Base-by-base conservation (phyloP, 2,888 invertebrate genomes). In the Helicoverpa assulta region DNA sequence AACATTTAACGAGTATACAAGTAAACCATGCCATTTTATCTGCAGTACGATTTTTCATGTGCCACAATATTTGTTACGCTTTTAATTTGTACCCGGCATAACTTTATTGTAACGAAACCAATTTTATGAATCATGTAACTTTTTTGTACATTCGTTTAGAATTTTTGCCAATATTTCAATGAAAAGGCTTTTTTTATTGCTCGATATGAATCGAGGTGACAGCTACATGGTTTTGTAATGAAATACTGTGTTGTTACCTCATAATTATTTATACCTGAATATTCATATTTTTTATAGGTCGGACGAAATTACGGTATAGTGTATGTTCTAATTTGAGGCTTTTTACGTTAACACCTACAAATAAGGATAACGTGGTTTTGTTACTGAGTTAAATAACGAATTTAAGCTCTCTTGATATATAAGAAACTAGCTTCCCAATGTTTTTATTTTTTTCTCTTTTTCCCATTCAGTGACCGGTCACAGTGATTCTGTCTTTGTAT, bases 181-280 rank as follows among this genome's bases (percentile, higher is more conserved):
- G 54, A 55, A 74, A 71, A 55, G 50, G 21, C 21, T 59, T 67
- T 54, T 40, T 47, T 59, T 54, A 26, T 37, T 40, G n/a, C 14
- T 26, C 10, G 6, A 37, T 37, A 43, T 57, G 26, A 57, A 18
- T 19, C 26, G 14, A 56, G 26, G 8, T 66, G 67, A 73, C 55
- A 64, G 50, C 4, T 29, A 71, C 55, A 73, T 18, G 37, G 52
- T 56, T 72, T 55, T 4, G 50, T 59, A 59, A 74, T 74, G 54
- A 57, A 75, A 74, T 52, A 43, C 0, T 16, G 14, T 69, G 51
- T 59, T 75, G 43, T 68, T 37, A 66, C 26, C n/a, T 52, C 26
- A 26, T 5, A 47, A 47, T n/a, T 16, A 47, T 47, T 47, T 47
- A n/a, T 47, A n/a, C 16, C n/a, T n/a, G n/a, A 47, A 47, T n/a